Conservation (phyloP, 1,140 invertebrate genomes). For the Liolophura sinensis region DNA sequence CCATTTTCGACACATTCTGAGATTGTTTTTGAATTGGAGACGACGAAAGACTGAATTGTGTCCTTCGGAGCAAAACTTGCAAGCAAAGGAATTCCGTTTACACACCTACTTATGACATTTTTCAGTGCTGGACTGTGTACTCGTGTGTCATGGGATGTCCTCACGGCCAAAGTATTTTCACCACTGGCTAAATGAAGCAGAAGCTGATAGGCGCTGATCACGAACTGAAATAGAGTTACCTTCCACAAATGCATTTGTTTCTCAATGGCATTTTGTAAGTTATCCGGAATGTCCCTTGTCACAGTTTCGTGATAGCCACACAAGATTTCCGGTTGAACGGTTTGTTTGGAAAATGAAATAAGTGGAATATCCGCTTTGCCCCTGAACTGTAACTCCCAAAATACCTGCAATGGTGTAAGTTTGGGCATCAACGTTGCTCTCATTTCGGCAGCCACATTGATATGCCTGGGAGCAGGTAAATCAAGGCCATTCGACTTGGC, state of each 20-base stretch:
- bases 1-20: conserved; percentile 19
- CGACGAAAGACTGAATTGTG: conserved; percentile 15
- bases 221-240: not conserved
- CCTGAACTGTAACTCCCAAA: not conserved
- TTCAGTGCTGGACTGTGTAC: not conserved
- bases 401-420: not conserved
- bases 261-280: not conserved
- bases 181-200: not conserved
- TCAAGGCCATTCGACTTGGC: not conserved
- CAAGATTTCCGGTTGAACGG: not conserved
- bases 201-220: conserved; percentile 3
- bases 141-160: not conserved
- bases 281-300: not conserved
- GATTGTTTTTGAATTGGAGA: conserved; percentile 15
- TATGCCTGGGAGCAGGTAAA: not conserved
- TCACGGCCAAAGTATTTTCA: not conserved
- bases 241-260: not conserved
- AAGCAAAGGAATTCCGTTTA: conserved; percentile 17
- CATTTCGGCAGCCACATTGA: not conserved
- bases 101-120: conserved; percentile 1
- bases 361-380: not conserved
- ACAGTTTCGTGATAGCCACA: not conserved
- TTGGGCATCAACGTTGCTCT: not conserved
- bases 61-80: conserved; percentile 9
- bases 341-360: not conserved